Evolutionary conservation across 1,140 invertebrate genomes (phyloP).

Genomic region (Drosophila equinoxialis): DNA sequence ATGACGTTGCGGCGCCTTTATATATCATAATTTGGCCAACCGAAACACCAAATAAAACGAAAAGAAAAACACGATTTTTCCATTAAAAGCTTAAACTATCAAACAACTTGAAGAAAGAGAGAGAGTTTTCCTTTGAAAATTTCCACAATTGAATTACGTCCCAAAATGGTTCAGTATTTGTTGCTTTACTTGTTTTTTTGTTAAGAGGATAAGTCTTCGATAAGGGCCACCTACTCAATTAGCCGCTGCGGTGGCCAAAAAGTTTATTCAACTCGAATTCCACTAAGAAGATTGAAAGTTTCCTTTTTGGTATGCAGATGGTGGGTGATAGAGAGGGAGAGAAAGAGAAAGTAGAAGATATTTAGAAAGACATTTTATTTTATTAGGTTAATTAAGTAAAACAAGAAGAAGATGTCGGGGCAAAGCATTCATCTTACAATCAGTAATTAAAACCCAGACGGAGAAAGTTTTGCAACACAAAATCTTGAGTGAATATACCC

Average conservation of each 20-base stretch:
- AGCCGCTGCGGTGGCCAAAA: constrained; percentile 22
- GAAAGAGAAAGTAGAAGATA: constrained; percentile 17
- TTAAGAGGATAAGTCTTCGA: constrained; percentile 19
- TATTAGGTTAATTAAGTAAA: constrained; percentile 50
- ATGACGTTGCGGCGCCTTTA: constrained; percentile 34
- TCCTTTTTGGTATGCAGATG: constrained; percentile 43
- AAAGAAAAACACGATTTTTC: constrained; percentile 51
- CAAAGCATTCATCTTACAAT: constrained; percentile 35
- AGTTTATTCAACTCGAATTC: constrained; percentile 21
- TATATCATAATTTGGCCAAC: constrained; percentile 40
- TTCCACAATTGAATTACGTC: constrained; percentile 44
- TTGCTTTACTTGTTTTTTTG: not conserved
- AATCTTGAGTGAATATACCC: constrained; percentile 47
- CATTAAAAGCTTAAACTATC: constrained; percentile 77
- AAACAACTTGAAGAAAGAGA: constrained; percentile 26
- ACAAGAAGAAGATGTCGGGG: not conserved
- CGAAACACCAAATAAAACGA: constrained; percentile 29
- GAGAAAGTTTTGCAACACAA: constrained; percentile 33
- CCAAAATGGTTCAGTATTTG: constrained; percentile 5
- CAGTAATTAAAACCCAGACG: constrained; percentile 24
- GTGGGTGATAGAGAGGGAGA: not conserved
- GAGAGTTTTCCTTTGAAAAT: constrained; percentile 1
- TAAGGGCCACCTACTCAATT: constrained; percentile 42
- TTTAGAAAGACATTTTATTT: constrained; percentile 62
- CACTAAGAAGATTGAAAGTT: constrained; percentile 33